A percentile compares a stretch with the other conserved stretches of the same genome.
Evolutionary conservation across 2,797 vertebrate genomes (phyloP).

Genomic region (Syngnathus rostellatus): DNA sequence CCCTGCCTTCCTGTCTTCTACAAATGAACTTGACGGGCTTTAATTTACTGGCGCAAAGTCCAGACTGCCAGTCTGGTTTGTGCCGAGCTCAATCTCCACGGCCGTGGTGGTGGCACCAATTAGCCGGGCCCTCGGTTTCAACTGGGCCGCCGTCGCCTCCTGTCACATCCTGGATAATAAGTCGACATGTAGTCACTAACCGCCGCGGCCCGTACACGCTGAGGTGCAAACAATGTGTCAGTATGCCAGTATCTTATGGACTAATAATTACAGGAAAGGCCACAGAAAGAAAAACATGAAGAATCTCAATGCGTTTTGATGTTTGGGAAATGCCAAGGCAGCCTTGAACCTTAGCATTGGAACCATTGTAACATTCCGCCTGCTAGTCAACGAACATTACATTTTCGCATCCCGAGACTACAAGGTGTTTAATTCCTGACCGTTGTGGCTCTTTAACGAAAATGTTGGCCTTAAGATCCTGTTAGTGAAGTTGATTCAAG

Average conservation of each 20-base stretch:
- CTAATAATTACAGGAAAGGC: conserved; percentile 16
- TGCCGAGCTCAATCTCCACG: not conserved
- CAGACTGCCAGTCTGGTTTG: not conserved
- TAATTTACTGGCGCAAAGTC: not conserved
- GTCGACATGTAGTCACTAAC: not conserved
- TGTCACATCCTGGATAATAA: conserved; percentile 1
- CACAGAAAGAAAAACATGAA: not conserved
- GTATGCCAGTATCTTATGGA: not conserved
- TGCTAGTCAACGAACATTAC: not conserved
- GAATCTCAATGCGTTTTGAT: not conserved
- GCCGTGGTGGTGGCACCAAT: conserved; percentile 6
- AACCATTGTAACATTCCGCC: not conserved
- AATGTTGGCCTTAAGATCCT: conserved; percentile 16
- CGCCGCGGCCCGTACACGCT: not conserved
- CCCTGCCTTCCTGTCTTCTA: not conserved
- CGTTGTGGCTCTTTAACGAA: not conserved
- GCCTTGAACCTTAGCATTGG: not conserved
- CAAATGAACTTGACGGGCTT: conserved; percentile 1
- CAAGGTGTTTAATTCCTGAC: not conserved
- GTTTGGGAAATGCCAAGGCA: not conserved
- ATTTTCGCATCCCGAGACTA: not conserved
- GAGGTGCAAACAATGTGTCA: conserved; percentile 2
- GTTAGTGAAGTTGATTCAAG: not conserved
- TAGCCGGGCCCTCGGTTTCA: not conserved
- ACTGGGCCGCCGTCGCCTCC: not conserved